Conservation (phyloP, 2,888 invertebrate genomes). For the Meiosimyza decipiens region DNA sequence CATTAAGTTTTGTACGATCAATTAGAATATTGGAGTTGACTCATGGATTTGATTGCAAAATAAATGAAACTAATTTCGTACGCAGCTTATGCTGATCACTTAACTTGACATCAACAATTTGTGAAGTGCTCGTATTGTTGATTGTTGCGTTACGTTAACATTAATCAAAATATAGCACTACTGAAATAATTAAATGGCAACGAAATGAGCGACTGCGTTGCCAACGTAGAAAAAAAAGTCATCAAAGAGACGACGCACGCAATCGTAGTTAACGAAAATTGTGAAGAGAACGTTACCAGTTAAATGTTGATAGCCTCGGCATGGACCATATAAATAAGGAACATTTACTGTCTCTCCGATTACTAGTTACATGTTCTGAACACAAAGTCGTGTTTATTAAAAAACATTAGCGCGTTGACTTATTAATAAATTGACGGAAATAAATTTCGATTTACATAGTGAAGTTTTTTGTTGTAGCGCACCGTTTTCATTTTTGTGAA, state of each 20-base stretch:
- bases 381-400: slow-evolving; percentile 46
- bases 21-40: too few relatives aligned
- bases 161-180: neutral
- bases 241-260: neutral
- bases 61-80: too few relatives aligned
- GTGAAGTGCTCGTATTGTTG: too few relatives aligned
- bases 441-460: too few relatives aligned
- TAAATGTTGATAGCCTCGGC: slow-evolving; percentile 64
- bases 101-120: too few relatives aligned
- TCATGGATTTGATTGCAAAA: too few relatives aligned
- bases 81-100: too few relatives aligned
- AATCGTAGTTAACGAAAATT: neutral
- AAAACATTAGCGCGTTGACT: neutral
- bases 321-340: slow-evolving; percentile 66
- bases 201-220: slow-evolving; percentile 7
- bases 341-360: slow-evolving; percentile 55
- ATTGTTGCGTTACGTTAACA: too few relatives aligned
- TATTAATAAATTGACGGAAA: neutral
- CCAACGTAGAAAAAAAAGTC: slow-evolving; percentile 3
- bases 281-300: slow-evolving; percentile 11
- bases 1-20: too few relatives aligned
- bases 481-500: too few relatives aligned
- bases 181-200: neutral
- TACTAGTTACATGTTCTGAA: slow-evolving; percentile 61
- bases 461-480: too few relatives aligned